Evolutionary conservation across 2,888 invertebrate species (phyloP).

Genomic region (Dolichomitus sp.): DNA sequence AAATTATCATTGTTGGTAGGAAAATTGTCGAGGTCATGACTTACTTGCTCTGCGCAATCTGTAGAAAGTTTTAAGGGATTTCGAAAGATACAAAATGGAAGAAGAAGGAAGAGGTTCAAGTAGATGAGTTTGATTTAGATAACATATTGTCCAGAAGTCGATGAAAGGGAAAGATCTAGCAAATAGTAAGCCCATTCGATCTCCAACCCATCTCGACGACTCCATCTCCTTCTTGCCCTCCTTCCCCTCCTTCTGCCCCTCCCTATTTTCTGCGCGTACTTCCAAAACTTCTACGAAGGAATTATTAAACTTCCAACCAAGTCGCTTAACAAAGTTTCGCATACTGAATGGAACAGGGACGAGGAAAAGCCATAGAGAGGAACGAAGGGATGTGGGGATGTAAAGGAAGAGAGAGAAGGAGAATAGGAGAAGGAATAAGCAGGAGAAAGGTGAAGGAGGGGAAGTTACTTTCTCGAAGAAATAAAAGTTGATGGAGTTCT

Average conservation of each 20-base stretch:
- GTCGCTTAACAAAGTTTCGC: conserved; percentile 84
- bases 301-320: conserved; percentile 85
- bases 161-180: conserved; percentile 22
- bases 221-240: conserved; percentile 42
- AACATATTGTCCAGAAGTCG: not conserved
- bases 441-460: conserved; percentile 64
- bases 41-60: conserved; percentile 28
- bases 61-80: not conserved
- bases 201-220: conserved; percentile 21
- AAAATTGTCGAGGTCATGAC: conserved; percentile 20
- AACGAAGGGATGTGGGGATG: conserved; percentile 59
- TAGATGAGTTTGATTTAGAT: not conserved
- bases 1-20: not conserved
- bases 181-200: conserved; percentile 6
- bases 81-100: not conserved
- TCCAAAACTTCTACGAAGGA: conserved; percentile 82
- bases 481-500: conserved; percentile 85
- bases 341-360: conserved; percentile 63
- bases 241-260: conserved; percentile 47
- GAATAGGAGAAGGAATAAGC: conserved; percentile 58
- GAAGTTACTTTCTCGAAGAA: conserved; percentile 83
- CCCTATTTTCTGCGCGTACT: conserved; percentile 56
- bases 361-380: conserved; percentile 40
- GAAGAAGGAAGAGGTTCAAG: not conserved
- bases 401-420: conserved; percentile 61